Percentiles rank a stretch among this genome's conserved stretches.
These are phyloP conservation scores for Melangyna quadrimaculata DNA, from an alignment of 2,888 invertebrate genomes.

Conservation along the genomic window DNA sequence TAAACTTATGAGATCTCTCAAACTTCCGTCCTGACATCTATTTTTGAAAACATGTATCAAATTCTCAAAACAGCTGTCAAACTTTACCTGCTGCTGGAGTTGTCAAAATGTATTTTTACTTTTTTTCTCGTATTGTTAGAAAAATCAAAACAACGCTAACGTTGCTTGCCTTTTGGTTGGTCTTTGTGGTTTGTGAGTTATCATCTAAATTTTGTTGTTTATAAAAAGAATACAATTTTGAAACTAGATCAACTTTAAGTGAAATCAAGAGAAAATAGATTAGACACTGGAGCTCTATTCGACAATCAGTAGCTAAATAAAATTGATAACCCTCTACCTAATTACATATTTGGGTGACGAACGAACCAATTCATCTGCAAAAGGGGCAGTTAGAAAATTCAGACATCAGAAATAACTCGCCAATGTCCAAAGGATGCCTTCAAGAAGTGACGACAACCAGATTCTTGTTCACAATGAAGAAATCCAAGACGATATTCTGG, in stretches of 20 bases:
- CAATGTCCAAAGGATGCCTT: slow-evolving; percentile 32
- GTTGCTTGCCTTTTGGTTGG: background rate
- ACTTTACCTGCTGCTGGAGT: background rate
- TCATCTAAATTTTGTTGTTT: background rate
- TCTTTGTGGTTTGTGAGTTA: background rate
- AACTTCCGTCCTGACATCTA: background rate
- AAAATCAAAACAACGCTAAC: slow-evolving; percentile 36
- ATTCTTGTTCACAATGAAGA: slow-evolving; percentile 56
- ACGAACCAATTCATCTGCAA: background rate
- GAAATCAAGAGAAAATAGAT: background rate
- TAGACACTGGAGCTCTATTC: background rate
- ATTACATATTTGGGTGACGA: background rate
- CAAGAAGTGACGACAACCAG: slow-evolving; percentile 37
- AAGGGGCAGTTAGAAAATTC: background rate
- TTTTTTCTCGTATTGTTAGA: background rate
- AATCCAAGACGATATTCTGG: slow-evolving; percentile 38
- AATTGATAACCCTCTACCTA: background rate
- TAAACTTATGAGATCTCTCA: background rate
- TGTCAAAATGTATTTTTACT: slow-evolving; percentile 14
- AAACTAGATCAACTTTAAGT: background rate
- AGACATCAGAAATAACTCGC: background rate
- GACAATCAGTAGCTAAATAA: background rate
- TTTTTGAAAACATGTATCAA: background rate
- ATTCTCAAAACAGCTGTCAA: slow-evolving; percentile 10
- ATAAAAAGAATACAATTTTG: slow-evolving; percentile 13